Base-by-base conservation (phyloP, 2,888 invertebrate species). In the Thelaira solivaga region DNA sequence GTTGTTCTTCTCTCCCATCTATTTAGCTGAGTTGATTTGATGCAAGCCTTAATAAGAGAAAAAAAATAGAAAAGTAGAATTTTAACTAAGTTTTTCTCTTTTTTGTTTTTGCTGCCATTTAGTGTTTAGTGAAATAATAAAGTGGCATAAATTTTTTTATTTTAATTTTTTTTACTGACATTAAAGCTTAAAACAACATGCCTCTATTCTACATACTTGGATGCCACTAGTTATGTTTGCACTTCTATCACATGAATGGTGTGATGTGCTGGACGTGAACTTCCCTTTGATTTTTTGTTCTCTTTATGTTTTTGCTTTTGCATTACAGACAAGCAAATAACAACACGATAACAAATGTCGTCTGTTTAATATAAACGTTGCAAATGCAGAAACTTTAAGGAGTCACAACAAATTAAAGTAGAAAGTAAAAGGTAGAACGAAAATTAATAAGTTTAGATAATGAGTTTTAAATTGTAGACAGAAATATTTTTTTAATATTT, bases 41-140 rank as follows among this genome's bases (percentile, higher is more conserved):
- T 16, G 16, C 51, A 24, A 43, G 51, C 22, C 55, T 55, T 73
- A 49, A 57, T 47, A 73, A 47, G 29, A n/a, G n/a, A n/a, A n/a
- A n/a, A n/a, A n/a, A n/a, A n/a, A n/a, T n/a, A n/a, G n/a, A n/a
- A 29, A 31, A 45, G 20, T 24, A 62, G 67, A 67, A 67, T 53
- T 61, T 74, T 61, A 67, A 61, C 61, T 29, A 53, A 74, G 41
- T 29, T 53, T 61, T 57, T 67, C 26, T 45, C 18, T 49, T 59
- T 61, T 57, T 67, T 22, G 39, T 13, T 49, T 59, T 22, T 31
- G 39, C 47, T 47, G 47, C 47, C 69, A 69, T 53, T 71, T 71
- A 43, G 57, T 65, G 24, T 67, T 67, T 74, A 61, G 55, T 57
- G 64, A 55, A 64, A 74, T 67, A 74, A 67, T 67, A 61, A 74